These are phyloP conservation scores for Euglossa dilemma DNA, from an alignment of 1,140 invertebrate species.

Conservation along the genomic window DNA sequence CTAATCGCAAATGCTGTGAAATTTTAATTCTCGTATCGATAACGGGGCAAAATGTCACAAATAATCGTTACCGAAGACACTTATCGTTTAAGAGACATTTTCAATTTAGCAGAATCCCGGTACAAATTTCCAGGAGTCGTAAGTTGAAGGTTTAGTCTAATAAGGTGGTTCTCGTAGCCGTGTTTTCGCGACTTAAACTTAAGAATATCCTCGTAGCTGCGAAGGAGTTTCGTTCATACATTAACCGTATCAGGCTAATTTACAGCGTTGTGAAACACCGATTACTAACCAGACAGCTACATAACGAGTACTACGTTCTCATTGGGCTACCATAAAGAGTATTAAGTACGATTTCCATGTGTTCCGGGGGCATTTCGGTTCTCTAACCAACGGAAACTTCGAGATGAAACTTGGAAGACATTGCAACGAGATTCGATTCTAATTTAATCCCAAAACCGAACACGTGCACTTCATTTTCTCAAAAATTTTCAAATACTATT, in stretches of 20 bases:
- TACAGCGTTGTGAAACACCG: constrained; percentile 51
- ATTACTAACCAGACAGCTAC: constrained; percentile 43
- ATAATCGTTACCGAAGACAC: neutral
- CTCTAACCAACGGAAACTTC: constrained; percentile 19
- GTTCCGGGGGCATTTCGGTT: constrained; percentile 10
- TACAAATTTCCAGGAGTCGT: neutral
- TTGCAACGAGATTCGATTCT: neutral
- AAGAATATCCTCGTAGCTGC: constrained; percentile 16
- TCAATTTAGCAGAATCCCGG: neutral
- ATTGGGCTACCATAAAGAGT: constrained; percentile 14
- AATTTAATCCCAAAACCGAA: neutral
- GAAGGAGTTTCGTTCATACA: constrained; percentile 20
- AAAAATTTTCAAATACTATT: neutral
- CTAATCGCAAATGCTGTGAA: no score
- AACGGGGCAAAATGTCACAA: no score
- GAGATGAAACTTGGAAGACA: neutral
- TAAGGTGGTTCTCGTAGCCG: neutral
- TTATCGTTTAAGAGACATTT: neutral
- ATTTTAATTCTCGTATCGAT: no score
- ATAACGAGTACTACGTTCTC: constrained; percentile 47
- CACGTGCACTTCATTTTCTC: neutral
- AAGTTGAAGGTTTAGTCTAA: neutral
- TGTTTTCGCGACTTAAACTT: constrained; percentile 13
- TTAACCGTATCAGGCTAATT: constrained; percentile 59
- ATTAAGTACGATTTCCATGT: constrained; percentile 49